phyloP scores from a whole-genome alignment of 2,888 invertebrate species.

The Drosophila anomalata region DNA sequence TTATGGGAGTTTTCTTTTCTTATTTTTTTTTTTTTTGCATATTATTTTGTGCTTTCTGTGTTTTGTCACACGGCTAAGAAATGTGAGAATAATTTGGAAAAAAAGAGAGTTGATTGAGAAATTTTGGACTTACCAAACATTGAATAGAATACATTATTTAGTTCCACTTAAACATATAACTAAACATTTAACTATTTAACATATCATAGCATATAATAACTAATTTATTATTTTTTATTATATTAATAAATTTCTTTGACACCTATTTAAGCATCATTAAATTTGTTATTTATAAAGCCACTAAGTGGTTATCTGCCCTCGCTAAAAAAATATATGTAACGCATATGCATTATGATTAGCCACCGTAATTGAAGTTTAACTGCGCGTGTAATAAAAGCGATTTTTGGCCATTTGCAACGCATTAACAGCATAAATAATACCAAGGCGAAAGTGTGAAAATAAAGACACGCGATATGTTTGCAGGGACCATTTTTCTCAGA shows the following conservation, averaged over 20 bases:
- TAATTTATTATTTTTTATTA: background rate
- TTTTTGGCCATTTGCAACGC: constrained; percentile 77
- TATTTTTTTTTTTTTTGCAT: constrained; percentile 44
- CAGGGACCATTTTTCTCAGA: constrained; percentile 63
- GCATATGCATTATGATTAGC: constrained; percentile 68
- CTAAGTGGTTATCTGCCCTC: constrained; percentile 9
- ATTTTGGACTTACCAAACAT: background rate
- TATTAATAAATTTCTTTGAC: background rate
- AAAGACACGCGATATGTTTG: constrained; percentile 50
- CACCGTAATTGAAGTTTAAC: constrained; percentile 78
- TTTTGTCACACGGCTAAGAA: constrained; percentile 45
- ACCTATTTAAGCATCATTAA: background rate
- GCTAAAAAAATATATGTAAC: constrained; percentile 29
- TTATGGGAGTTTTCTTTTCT: constrained; percentile 51
- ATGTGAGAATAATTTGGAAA: constrained; percentile 1
- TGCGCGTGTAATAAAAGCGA: constrained; percentile 81
- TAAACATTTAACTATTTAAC: no score
- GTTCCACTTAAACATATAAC: background rate
- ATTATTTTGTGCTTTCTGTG: constrained; percentile 35
- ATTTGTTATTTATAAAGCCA: constrained; percentile 1
- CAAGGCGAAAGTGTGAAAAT: constrained; percentile 61
- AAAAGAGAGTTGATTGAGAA: constrained; percentile 23
- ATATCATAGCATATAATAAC: no score
- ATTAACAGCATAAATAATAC: constrained; percentile 78
- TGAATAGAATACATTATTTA: background rate